Base-by-base conservation (phyloP, 2,113 vertebrate species). In the Oostethus manadensis region DNA sequence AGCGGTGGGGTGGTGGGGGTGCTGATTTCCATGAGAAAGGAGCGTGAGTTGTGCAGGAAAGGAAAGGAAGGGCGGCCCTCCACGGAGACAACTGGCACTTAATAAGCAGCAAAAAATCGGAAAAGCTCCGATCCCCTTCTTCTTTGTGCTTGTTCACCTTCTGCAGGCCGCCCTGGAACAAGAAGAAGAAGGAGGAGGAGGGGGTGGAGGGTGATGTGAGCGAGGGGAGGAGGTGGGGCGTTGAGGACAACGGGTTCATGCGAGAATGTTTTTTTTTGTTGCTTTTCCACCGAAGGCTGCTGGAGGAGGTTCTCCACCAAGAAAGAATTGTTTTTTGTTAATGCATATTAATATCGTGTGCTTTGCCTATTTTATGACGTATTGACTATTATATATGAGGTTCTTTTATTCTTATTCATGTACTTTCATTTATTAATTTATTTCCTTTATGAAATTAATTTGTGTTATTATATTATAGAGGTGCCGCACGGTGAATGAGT, bases 1-100 rank as follows among this genome's bases (percentile, higher is more conserved):
- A 81, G 72, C 35, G 10, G 62, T 18, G 40, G 68, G 10, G 35
- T 60, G 4, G 29, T 60, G 6, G 56, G 72, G 80, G 80, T 83
- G 80, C 89, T 89, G 87, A 91, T 91, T 91, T 86, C 86, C 89
- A 90, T 91, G 84, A 91, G 86, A 90, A 90, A 90, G 85, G 89
- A 86, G 84, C 88, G 87, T 88, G 87, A 82, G 83, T 87, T 80
- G 84, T 33, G 29, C 29, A 42, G 38, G 11, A n/a, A n/a, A 42
- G 83, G 81, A 87, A 89, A 90, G 86, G 80, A 81, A 81, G 85
- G 84, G 84, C 80, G 71, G 85, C 76, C 78, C 84, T 84, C 70
- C 60, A 64, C 77, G 76, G 71, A 82, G 76, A 84, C 80, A 84
- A 86, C 82, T 49, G 82, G 82, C 81, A 84, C 85, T 88, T 89